Base-by-base conservation (phyloP, 2,888 invertebrate species). In the Noctua janthe region DNA sequence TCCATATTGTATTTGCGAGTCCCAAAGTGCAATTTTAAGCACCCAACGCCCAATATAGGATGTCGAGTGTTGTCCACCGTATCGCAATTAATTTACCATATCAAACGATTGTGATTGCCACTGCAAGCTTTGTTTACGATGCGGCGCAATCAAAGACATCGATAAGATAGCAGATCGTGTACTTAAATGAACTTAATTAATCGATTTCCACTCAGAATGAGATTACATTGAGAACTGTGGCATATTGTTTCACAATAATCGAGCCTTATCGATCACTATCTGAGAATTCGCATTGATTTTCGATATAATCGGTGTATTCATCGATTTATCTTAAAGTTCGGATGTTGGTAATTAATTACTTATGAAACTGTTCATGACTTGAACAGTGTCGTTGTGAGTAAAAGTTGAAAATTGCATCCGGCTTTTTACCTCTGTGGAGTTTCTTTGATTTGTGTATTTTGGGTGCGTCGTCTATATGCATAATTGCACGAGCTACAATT, bases 31-130 rank as follows among this genome's bases (percentile, higher is more conserved):
- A 64, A 64, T 88, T 73, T 91, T 92, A 92, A 62, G 78, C 83
- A 75, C 80, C 84, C 81, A 77, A 76, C 76, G 56, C 87, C 82
- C 80, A 89, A 90, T 90, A 88, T 85, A 91, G 87, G 85, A 90
- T 90, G 89, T 85, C 85, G 83, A 81, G 71, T 72, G 74, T 69
- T 87, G 80, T 76, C 84, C 81, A 86, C 87, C 66, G 88, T 86
- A 91, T 91, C 90, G 92, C 92, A 92, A 89, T 90, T 87, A 87
- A 88, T 89, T 93, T 90, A 91, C 87, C 85, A 86, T 86, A 89
- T 89, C 90, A 89, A 91, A 91, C 90, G 90, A 90, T 90, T 89
- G 88, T 89, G 87, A 92, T 90, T 91, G 89, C 84, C 71, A 56
- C 81, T 73, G 83, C 80, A 87, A 88, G 77, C 84, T 86, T 89